phyloP scores from a whole-genome alignment of 2,797 vertebrate genomes.

The Coendou prehensilis region DNA sequence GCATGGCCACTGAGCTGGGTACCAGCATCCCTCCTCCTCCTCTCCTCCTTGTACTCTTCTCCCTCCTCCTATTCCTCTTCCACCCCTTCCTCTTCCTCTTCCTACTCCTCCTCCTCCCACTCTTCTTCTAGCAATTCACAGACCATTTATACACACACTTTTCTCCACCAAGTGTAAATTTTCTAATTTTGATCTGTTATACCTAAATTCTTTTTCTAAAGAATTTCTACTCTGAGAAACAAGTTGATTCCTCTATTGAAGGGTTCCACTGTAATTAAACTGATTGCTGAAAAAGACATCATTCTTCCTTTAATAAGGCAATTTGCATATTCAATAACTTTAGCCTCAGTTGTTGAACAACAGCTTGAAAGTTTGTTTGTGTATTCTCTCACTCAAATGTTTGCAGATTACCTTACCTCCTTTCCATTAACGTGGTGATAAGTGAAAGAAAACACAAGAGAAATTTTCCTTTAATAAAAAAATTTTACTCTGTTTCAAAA shows the following conservation, averaged over 20 bases:
- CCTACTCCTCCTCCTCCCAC: not conserved
- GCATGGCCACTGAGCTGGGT: no score
- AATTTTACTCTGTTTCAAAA: constrained; percentile 74
- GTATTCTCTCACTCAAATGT: constrained; percentile 79
- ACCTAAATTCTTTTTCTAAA: constrained; percentile 78
- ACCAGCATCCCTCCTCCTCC: no score
- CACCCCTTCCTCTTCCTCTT: accelerated
- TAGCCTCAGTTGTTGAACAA: constrained; percentile 81
- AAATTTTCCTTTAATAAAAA: constrained; percentile 66
- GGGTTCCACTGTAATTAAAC: constrained; percentile 84
- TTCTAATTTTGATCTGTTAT: constrained; percentile 79
- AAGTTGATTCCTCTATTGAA: constrained; percentile 85
- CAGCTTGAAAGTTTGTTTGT: constrained; percentile 88
- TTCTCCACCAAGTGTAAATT: constrained; percentile 54
- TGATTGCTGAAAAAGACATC: constrained; percentile 86
- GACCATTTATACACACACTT: not conserved
- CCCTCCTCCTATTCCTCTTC: not conserved
- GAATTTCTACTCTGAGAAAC: constrained; percentile 74
- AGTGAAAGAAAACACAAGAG: constrained; percentile 79
- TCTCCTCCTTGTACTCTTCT: accelerated
- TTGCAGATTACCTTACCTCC: constrained; percentile 80
- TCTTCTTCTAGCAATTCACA: not conserved
- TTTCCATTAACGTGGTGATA: constrained; percentile 72
- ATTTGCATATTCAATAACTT: constrained; percentile 87
- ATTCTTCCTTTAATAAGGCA: constrained; percentile 88